Evolutionary conservation across 2,113 vertebrate species (phyloP).

Genomic region (Cololabis saira): DNA sequence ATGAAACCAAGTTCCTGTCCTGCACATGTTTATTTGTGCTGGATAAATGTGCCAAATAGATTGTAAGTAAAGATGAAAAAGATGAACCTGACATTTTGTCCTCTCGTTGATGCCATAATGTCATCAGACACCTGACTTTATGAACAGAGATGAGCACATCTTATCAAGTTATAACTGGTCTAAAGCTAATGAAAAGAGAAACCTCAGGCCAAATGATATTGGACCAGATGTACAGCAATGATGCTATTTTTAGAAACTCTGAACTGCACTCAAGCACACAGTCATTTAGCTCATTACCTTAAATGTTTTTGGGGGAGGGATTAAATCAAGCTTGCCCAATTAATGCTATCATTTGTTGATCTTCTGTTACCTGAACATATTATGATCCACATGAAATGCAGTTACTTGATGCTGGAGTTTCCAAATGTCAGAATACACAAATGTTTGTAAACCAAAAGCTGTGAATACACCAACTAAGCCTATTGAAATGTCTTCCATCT

Average conservation of each 20-base stretch:
- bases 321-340: conserved; percentile 34
- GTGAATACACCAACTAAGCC: too few species aligned
- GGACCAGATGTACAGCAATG: conserved; percentile 65
- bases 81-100: conserved; percentile 14
- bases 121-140: conserved; percentile 42
- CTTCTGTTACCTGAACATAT: background rate
- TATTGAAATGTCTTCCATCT: too few species aligned
- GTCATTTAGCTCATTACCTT: conserved; percentile 31
- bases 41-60: background rate
- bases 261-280: conserved; percentile 19
- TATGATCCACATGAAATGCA: background rate
- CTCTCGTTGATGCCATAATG: conserved; percentile 7
- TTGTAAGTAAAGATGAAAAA: background rate
- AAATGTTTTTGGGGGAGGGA: conserved; percentile 21
- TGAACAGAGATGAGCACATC: conserved; percentile 69
- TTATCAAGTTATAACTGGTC: conserved; percentile 70
- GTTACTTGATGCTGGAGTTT: too few species aligned
- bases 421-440: too few species aligned
- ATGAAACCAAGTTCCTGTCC: too few species aligned
- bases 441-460: too few species aligned
- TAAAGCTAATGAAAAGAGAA: conserved; percentile 72
- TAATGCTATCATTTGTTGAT: conserved; percentile 18
- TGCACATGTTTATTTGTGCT: too few species aligned
- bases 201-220: conserved; percentile 71
- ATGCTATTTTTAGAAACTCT: conserved; percentile 56